Base-by-base conservation (phyloP, 2,888 invertebrate genomes). In the Phrixothrix hirtus region DNA sequence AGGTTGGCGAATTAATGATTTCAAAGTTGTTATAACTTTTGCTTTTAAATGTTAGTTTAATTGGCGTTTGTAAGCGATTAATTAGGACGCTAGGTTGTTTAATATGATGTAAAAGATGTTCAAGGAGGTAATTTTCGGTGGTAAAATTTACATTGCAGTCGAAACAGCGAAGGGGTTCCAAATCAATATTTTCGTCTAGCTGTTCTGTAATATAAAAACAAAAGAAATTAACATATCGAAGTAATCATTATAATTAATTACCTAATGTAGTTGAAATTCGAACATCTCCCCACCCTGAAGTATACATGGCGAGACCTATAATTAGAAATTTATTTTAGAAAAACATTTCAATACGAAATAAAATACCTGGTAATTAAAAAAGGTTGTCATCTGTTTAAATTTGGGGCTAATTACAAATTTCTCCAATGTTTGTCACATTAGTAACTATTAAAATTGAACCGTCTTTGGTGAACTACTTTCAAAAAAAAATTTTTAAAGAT, bases 101-200 rank as follows among this genome's bases (percentile, higher is more conserved):
- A 32, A 83, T 79, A 75, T 83, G 83, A 42, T 77, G 76, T 21
- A 81, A 73, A 7, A 83, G 72, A 68, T 83, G 83, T 9, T 75
- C 73, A 59, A 81, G 75, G 52, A 82, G 66, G 10, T 76, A 77
- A 30, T 74, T 72, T 73, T 77, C 78, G 57, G 73, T 68, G 7
- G 68, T 69, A 65, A 79, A 83, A 47, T 78, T 77, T 49, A 78
- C 70, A 60, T 78, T 73, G 63, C 83, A 83, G 25, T 81, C 81
- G 59, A 71, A 72, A 62, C 83, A 83, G 59, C 70, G 74, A 54
- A 68, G 43, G 1, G 64, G 60, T 2, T 58, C 62, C 64, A 16
- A 34, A 34, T n/a, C 4, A 15, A 13, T 16, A 16, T 9, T 41
- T 16, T 13, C 16, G 3, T 21, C 21, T 5, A 7, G 3, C 7